Evolutionary conservation across 53 echinoderm and acorn worm species (phyloP).

Genomic region (Astropecten irregularis): DNA sequence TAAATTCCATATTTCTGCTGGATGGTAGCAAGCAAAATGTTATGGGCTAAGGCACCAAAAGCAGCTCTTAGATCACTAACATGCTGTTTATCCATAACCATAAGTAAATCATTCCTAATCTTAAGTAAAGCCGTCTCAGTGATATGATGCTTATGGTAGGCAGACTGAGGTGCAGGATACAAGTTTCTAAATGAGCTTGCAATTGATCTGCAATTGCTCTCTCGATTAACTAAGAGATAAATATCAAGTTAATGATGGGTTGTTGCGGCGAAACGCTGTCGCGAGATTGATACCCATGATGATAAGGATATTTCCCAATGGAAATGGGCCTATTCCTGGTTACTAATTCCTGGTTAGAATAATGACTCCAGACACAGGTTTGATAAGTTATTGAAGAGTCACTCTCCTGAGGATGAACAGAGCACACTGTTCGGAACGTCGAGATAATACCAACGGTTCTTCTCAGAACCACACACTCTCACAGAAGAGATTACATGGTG

Average conservation of each 20-base stretch:
- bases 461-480: no score
- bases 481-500: no score
- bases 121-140: conserved; percentile 46
- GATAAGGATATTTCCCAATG: no score
- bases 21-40: conserved; percentile 21
- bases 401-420: no score
- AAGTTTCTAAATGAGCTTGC: background rate
- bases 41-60: conserved; percentile 34
- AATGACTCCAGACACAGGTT: no score
- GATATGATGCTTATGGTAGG: conserved; percentile 23
- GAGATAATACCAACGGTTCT: no score
- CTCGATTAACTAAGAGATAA: conserved; percentile 20
- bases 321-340: no score
- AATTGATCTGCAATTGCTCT: conserved; percentile 19
- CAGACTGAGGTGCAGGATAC: conserved; percentile 22
- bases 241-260: conserved; percentile 15
- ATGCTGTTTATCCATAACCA: conserved; percentile 22
- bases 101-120: conserved; percentile 32
- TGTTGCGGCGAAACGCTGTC: no score
- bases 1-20: background rate
- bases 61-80: conserved; percentile 27
- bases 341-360: no score
- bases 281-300: no score
- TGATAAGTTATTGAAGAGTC: no score
- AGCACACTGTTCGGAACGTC: no score